Conservation (phyloP, 2,888 invertebrate genomes). For the Uropetala carovei region DNA sequence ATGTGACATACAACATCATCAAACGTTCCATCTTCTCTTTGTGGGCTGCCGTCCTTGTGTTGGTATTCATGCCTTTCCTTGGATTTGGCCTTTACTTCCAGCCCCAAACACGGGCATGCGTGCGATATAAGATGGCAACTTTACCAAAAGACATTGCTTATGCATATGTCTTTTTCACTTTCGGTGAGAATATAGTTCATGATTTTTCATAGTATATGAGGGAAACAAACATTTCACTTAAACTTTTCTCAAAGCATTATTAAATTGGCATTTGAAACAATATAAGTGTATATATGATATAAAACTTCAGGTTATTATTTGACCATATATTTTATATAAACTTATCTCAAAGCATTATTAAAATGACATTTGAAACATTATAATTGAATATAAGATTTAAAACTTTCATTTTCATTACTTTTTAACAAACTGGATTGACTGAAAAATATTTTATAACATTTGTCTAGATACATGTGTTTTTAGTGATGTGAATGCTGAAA, state of each 20-base stretch:
- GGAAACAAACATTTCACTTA: not conserved
- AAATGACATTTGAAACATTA: too few species aligned
- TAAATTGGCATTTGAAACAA: too few species aligned
- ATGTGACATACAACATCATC: slow-evolving; percentile 87
- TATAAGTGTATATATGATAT: too few species aligned
- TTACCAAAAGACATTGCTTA: slow-evolving; percentile 82
- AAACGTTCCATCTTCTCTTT: slow-evolving; percentile 83
- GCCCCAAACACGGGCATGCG: slow-evolving; percentile 77
- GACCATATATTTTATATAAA: too few species aligned
- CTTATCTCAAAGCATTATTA: not conserved
- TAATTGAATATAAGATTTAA: too few species aligned
- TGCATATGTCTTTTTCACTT: slow-evolving; percentile 85
- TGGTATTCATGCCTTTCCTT: slow-evolving; percentile 86
- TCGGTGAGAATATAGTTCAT: slow-evolving; percentile 79
- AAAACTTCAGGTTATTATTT: too few species aligned
- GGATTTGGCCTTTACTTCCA: slow-evolving; percentile 87
- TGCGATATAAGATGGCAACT: slow-evolving; percentile 84
- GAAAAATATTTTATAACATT: too few species aligned
- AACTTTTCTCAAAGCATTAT: not conserved
- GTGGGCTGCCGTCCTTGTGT: slow-evolving; percentile 82
- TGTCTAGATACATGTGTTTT: too few species aligned
- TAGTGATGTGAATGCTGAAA: too few species aligned
- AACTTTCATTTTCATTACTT: not conserved
- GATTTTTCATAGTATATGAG: not conserved
- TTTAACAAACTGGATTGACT: too few species aligned